phyloP scores from a whole-genome alignment of 92 coral and sea anemone genomes.

The Galaxea fascicularis region DNA sequence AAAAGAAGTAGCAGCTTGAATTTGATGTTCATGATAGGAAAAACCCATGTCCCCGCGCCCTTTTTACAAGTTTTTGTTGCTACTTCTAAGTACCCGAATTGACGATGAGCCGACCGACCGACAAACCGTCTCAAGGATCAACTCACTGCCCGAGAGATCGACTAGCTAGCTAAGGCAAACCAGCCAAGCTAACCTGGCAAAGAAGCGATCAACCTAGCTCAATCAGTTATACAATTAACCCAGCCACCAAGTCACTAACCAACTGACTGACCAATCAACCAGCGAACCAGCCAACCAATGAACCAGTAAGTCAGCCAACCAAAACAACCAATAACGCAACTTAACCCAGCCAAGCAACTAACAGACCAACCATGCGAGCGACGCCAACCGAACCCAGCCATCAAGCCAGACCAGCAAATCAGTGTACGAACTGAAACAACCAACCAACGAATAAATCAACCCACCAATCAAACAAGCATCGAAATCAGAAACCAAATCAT shows the following conservation, averaged over 20 bases:
- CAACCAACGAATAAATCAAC: background rate
- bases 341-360: too few species aligned
- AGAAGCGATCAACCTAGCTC: too few species aligned
- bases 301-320: background rate
- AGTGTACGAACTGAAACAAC: background rate
- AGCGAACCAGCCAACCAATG: background rate
- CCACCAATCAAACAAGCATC: background rate
- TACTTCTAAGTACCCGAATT: background rate
- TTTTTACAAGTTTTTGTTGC: background rate
- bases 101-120: too few species aligned
- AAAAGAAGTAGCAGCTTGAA: background rate
- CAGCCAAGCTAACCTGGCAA: too few species aligned
- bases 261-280: background rate
- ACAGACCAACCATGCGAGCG: too few species aligned
- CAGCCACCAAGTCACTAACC: background rate
- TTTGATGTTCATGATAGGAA: background rate
- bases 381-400: too few species aligned
- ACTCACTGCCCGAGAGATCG: too few species aligned
- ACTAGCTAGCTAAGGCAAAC: too few species aligned
- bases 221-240: background rate
- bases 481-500: background rate
- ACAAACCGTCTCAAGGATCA: too few species aligned
- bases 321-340: too few species aligned
- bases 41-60: background rate
- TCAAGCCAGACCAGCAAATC: background rate